A percentile compares a stretch with the other conserved stretches of the same genome.
Evolutionary conservation across 2,888 invertebrate genomes (phyloP).

Genomic region (Clostera curtula): DNA sequence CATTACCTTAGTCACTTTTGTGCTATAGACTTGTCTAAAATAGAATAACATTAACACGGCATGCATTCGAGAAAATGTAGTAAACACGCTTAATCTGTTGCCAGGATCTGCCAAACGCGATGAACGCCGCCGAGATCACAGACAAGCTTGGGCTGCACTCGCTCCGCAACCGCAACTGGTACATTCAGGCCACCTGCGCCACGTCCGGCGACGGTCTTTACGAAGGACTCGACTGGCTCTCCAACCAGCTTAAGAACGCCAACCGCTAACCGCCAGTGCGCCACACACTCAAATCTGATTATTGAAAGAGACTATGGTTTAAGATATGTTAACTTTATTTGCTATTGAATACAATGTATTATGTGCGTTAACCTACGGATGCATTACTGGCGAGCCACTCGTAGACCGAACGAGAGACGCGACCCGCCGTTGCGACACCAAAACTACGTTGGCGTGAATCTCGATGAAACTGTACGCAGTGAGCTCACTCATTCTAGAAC

Average conservation of each 20-base stretch:
- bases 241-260: slow-evolving; percentile 99
- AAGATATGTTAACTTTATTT: slow-evolving; percentile 75
- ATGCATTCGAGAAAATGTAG: background rate
- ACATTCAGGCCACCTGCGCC: slow-evolving; percentile 98
- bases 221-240: slow-evolving; percentile 99
- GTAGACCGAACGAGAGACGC: slow-evolving; percentile 55
- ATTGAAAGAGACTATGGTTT: slow-evolving; percentile 74
- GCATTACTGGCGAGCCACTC: slow-evolving; percentile 61
- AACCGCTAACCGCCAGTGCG: slow-evolving; percentile 85
- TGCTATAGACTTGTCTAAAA: too few species aligned
- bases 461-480: too few species aligned
- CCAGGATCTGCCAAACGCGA: slow-evolving; percentile 99
- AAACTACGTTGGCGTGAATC: too few species aligned
- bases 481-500: too few species aligned
- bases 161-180: slow-evolving; percentile 98
- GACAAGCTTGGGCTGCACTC: slow-evolving; percentile 99
- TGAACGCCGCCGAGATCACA: slow-evolving; percentile 99
- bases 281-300: slow-evolving; percentile 60
- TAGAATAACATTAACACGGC: too few species aligned
- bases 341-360: slow-evolving; percentile 72
- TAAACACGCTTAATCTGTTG: slow-evolving; percentile 15
- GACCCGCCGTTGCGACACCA: slow-evolving; percentile 23
- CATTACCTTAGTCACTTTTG: too few species aligned
- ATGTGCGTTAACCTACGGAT: slow-evolving; percentile 66
- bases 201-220: slow-evolving; percentile 99